Evolutionary conservation across 2,888 invertebrate genomes (phyloP), one percentile per base, ranked within the genome.

Genomic region (Tupiocoris notatus): DNA sequence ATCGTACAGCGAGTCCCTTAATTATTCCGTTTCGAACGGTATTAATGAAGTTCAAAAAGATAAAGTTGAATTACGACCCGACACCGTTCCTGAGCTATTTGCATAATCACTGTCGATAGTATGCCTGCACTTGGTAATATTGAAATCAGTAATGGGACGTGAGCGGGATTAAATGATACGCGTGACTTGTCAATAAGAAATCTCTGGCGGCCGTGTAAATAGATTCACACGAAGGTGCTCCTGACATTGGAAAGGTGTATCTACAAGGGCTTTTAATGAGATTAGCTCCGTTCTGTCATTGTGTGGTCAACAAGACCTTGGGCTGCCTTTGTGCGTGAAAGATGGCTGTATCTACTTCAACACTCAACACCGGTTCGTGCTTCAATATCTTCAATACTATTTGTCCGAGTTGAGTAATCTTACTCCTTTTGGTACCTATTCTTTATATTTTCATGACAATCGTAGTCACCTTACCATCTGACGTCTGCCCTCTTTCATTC

Each of bases 251-350:
- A 64, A 18, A 64, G 64, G 25, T 64, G 9, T 23, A 64, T 23
- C 23, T 64, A 64, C 24, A 21, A 64, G 64, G 23, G 24, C 64
- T 64, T 64, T 64, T 64, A 64, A 64, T 64, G 64, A 64, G 64
- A 64, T 64, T 64, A 64, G 23, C 24, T 64, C 25, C 2, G 64
- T 22, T 64, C 25, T 21, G 64, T 23, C 64, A 24, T 24, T 64
- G 64, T 17, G 24, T 1, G 25, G 23, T 39, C 39, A 39, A 21
- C 64, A 23, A 7, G 23, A n/a, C 6, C 1, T 63, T 61, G 61
- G 61, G n/a, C n/a, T n/a, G n/a, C n/a, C 61, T 61, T 1, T 18
- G n/a, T 17, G 24, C n/a, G 24, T n/a, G n/a, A 1, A 24, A 21
- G 39, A 39, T 39, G 39, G 3, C 39, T 39, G 3, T 3, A 12